These are phyloP conservation scores for Drosophila mettleri DNA, from an alignment of 2,888 invertebrate species.

Conservation along the genomic window DNA sequence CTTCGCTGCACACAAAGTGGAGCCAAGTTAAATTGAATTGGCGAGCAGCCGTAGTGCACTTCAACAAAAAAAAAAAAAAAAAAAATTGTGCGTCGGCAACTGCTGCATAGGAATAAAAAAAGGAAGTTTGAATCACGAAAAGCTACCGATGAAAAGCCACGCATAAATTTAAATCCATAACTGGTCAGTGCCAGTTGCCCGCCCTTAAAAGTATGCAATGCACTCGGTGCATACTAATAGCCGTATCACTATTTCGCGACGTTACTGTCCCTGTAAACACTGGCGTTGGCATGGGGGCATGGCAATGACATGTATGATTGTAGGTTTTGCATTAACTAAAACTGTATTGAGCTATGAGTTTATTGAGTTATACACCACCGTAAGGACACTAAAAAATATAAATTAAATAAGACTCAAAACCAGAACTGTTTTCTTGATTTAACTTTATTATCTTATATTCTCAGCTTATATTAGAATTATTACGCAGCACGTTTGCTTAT, in stretches of 20 bases:
- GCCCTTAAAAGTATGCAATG: constrained; percentile 42
- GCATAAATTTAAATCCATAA: constrained; percentile 66
- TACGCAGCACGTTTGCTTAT: too few species aligned
- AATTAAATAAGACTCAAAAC: too few species aligned
- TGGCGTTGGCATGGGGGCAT: too few species aligned
- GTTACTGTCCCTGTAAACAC: constrained; percentile 14
- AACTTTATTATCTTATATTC: too few species aligned
- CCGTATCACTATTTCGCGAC: constrained; percentile 12
- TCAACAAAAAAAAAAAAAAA: too few species aligned
- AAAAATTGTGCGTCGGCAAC: constrained; percentile 37
- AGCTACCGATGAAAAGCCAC: constrained; percentile 52
- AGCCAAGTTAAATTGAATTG: constrained; percentile 69
- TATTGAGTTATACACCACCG: too few species aligned
- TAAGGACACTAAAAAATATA: too few species aligned
- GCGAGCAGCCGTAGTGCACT: too few species aligned
- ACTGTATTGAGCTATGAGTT: neutral
- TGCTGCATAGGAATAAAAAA: constrained; percentile 2
- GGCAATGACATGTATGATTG: too few species aligned
- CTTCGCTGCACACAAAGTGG: constrained; percentile 58
- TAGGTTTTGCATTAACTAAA: too few species aligned
- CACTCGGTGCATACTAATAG: constrained; percentile 62
- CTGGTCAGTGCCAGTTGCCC: constrained; percentile 11
- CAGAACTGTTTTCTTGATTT: too few species aligned
- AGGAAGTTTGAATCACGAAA: neutral
- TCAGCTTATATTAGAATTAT: too few species aligned